Evolutionary conservation across 2,113 vertebrate genomes (phyloP).

Genomic region (Alethe diademata): DNA sequence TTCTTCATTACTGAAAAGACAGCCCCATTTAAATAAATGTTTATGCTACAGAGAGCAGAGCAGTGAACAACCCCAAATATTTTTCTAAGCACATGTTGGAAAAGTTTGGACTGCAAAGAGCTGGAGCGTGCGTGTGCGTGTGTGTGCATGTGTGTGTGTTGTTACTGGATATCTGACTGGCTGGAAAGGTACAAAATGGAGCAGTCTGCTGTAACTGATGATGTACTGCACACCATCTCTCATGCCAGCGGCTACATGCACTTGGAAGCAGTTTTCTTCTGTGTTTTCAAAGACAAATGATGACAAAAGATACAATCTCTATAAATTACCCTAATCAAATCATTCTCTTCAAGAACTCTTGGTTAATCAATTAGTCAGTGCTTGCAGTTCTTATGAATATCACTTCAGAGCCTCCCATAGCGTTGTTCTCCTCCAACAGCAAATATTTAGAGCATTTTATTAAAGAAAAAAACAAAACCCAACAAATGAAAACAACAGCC

Average conservation of each 20-base stretch:
- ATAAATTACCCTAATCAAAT: slow-evolving; percentile 81
- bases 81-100: slow-evolving; percentile 73
- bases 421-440: neutral
- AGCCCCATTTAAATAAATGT: slow-evolving; percentile 88
- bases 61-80: slow-evolving; percentile 81
- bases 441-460: slow-evolving; percentile 20
- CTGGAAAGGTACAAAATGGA: slow-evolving; percentile 70
- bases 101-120: slow-evolving; percentile 67
- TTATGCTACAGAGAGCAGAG: slow-evolving; percentile 84
- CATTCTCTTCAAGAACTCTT: slow-evolving; percentile 73
- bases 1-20: slow-evolving; percentile 87
- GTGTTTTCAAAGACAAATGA: slow-evolving; percentile 79
- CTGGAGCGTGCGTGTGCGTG: neutral
- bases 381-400: slow-evolving; percentile 41
- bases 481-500: neutral
- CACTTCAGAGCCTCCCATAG: slow-evolving; percentile 32
- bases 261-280: slow-evolving; percentile 73
- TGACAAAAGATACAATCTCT: slow-evolving; percentile 81
- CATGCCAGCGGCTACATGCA: slow-evolving; percentile 65
- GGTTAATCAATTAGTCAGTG: slow-evolving; percentile 77
- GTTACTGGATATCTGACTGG: slow-evolving; percentile 72
- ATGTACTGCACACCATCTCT: slow-evolving; percentile 63
- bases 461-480: neutral
- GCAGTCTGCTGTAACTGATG: slow-evolving; percentile 71
- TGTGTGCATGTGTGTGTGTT: neutral